A percentile compares a stretch with the other conserved stretches of the same genome.
These are phyloP conservation scores for Paralichthys olivaceus DNA, from an alignment of 2,113 vertebrate species.

Conservation along the genomic window DNA sequence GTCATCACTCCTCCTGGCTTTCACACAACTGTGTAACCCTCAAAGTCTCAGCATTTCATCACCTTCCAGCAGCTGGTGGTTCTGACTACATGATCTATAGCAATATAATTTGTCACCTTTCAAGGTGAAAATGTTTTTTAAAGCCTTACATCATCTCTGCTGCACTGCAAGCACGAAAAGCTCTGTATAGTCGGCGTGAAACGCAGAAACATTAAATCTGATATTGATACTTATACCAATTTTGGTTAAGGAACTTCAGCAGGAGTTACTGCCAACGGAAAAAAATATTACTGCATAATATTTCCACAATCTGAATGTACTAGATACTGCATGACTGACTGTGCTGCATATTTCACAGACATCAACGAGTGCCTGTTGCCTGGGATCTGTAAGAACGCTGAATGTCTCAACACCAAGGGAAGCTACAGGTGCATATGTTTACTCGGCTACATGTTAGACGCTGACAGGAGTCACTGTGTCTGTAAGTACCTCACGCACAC, in stretches of 20 bases:
- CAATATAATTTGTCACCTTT: constrained; percentile 55
- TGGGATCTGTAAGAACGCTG: constrained; percentile 83
- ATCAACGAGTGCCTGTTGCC: constrained; percentile 85
- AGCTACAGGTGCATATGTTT: constrained; percentile 87
- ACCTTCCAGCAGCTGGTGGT: constrained; percentile 32
- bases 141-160: constrained; percentile 45
- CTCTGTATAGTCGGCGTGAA: constrained; percentile 15
- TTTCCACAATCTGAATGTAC: constrained; percentile 29
- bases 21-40: constrained; percentile 32
- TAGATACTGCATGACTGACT: constrained; percentile 21
- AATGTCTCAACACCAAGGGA: constrained; percentile 83
- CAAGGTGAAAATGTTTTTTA: constrained; percentile 55
- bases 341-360: constrained; percentile 69
- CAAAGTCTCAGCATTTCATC: constrained; percentile 44
- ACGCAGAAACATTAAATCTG: constrained; percentile 3
- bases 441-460: constrained; percentile 82
- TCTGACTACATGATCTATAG: constrained; percentile 38
- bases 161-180: constrained; percentile 17
- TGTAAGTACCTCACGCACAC: constrained; percentile 72
- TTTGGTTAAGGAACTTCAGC: constrained; percentile 21
- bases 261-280: constrained; percentile 18
- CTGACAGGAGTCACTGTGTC: constrained; percentile 84
- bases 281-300: constrained; percentile 36
- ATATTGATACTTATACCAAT: constrained; percentile 6
- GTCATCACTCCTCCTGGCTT: constrained; percentile 42